A percentile compares a stretch with the other conserved stretches of the same genome.
These are phyloP conservation scores for Strigamia maritima DNA, from an alignment of 2,888 invertebrate species.

Conservation along the genomic window DNA sequence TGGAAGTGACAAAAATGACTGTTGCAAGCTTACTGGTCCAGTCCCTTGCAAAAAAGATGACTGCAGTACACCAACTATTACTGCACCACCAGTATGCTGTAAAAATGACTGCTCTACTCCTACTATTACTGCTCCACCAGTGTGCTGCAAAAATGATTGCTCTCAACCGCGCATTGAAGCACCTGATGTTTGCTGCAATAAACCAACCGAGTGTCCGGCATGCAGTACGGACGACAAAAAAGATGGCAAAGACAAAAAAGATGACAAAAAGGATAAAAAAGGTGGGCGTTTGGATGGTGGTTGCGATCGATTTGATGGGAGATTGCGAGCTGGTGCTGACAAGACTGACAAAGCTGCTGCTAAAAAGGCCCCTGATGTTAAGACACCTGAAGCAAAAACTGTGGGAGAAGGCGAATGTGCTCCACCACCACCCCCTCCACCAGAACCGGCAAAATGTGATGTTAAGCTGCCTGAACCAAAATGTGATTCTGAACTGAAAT, in stretches of 20 bases:
- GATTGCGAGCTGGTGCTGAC: slow-evolving; percentile 15
- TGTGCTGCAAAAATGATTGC: neutral
- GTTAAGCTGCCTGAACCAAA: too few relatives aligned
- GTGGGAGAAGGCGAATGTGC: neutral
- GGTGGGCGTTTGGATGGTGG: neutral
- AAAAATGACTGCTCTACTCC: neutral
- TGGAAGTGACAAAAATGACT: neutral
- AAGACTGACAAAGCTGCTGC: neutral
- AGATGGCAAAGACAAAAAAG: neutral
- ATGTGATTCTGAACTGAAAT: neutral
- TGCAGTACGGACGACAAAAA: neutral
- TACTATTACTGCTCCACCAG: neutral
- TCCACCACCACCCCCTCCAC: neutral
- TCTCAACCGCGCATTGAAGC: neutral
- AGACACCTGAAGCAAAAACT: neutral
- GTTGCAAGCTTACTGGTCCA: neutral
- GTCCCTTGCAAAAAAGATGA: neutral
- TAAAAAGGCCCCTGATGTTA: neutral
- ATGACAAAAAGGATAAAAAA: neutral
- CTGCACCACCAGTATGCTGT: neutral
- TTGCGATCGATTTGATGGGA: neutral
- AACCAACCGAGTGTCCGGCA: neutral
- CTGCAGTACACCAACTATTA: too few relatives aligned
- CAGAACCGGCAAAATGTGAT: neutral
- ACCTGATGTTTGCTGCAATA: neutral